phyloP scores from a whole-genome alignment of 2,113 vertebrate genomes.

The Mesembrinibis cayennensis region DNA sequence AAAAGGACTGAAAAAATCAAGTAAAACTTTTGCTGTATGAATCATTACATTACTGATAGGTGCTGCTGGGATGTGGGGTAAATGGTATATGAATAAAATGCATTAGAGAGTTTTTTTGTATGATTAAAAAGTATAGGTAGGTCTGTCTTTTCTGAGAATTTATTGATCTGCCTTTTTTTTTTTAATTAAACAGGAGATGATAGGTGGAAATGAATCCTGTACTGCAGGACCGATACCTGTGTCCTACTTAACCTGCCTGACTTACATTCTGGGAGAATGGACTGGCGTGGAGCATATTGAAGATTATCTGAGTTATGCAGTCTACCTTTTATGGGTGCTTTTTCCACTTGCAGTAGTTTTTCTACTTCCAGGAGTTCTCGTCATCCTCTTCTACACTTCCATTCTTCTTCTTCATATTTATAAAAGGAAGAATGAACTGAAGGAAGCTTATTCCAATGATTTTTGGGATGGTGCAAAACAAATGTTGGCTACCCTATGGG shows the following conservation, averaged over 20 bases:
- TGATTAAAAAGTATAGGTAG: neutral
- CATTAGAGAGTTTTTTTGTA: neutral
- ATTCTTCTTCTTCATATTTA: slow-evolving; percentile 93
- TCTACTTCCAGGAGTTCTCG: slow-evolving; percentile 85
- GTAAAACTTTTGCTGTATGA: neutral
- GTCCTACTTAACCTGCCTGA: slow-evolving; percentile 79
- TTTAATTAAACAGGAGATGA: slow-evolving; percentile 73
- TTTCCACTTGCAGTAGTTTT: slow-evolving; percentile 86
- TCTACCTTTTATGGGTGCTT: slow-evolving; percentile 92
- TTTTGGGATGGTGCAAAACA: slow-evolving; percentile 89
- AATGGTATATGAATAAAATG: neutral
- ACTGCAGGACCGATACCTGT: slow-evolving; percentile 68
- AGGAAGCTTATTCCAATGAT: slow-evolving; percentile 91
- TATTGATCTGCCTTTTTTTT: neutral
- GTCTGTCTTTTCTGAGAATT: neutral
- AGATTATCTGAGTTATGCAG: slow-evolving; percentile 88
- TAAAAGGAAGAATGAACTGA: slow-evolving; percentile 92
- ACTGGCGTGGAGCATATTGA: slow-evolving; percentile 83
- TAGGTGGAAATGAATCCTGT: slow-evolving; percentile 83
- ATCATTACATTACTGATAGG: neutral
- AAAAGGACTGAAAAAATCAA: neutral
- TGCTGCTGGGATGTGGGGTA: neutral
- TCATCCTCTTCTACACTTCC: slow-evolving; percentile 83
- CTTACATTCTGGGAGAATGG: slow-evolving; percentile 83
- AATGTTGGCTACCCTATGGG: slow-evolving; percentile 90